A percentile compares a stretch with the other conserved stretches of the same genome.
phyloP scores from a whole-genome alignment of 1,140 invertebrate genomes.

The Subanguina moxae region DNA sequence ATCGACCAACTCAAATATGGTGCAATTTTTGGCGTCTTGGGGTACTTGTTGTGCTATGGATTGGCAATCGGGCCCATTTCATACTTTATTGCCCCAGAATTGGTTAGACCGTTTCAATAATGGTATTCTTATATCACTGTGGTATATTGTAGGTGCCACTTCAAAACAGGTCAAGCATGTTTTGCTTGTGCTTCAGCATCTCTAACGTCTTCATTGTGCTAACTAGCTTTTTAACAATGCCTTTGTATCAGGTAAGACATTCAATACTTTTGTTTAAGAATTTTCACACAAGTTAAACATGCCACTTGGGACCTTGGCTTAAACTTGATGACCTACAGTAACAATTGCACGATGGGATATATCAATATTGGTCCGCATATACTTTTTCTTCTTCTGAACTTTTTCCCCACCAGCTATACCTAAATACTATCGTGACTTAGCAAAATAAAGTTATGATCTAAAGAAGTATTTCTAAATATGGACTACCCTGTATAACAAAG shows the following conservation, averaged over 20 bases:
- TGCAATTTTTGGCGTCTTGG: constrained; percentile 36
- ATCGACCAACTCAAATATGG: constrained; percentile 33
- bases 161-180: constrained; percentile 50
- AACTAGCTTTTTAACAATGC: constrained; percentile 53
- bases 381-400: no score
- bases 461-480: no score
- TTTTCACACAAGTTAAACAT: background rate
- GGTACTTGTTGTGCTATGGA: constrained; percentile 39
- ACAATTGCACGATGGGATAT: no score
- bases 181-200: constrained; percentile 52
- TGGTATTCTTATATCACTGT: constrained; percentile 43
- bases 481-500: no score
- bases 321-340: no score
- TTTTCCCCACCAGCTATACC: no score
- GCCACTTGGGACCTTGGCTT: no score
- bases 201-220: constrained; percentile 49
- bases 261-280: constrained; percentile 9
- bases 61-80: constrained; percentile 52
- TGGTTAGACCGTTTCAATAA: constrained; percentile 36
- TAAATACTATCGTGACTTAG: no score
- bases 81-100: constrained; percentile 54
- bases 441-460: no score
- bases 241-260: constrained; percentile 38
- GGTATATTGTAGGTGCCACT: constrained; percentile 40
- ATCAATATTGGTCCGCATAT: no score